Evolutionary conservation across 2,113 vertebrate species (phyloP), one percentile per base, ranked within the genome.

Genomic region (Myotis davidii): DNA sequence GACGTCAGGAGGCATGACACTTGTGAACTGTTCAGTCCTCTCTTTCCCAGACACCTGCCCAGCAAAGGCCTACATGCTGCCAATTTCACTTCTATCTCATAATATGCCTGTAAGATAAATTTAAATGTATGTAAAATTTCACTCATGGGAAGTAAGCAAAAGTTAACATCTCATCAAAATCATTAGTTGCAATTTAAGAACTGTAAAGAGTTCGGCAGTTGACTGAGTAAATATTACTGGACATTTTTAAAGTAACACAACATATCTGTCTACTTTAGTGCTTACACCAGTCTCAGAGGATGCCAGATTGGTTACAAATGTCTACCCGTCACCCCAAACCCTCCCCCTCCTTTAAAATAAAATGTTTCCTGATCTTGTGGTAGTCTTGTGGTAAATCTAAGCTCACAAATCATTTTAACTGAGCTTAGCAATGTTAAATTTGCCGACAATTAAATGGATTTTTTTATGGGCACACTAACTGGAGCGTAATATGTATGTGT

Each of bases 1-100:
- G 98, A 98, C 97, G 98, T 96, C 98, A 98, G 98, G 98, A 99
- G 98, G 99, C 99, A 99, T 99, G 99, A 99, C 99, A 99, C 98
- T 98, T 99, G 99, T 99, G 99, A 99, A 98, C 98, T 98, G 98
- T 98, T 98, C 95, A 98, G 98, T 98, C 94, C 87, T 98, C 93
- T 88, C 76, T 95, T 83, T 83, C 93, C 94, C 85, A 77, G 89
- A 97, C 48, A 95, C 77, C 95, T 1, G 90, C 97, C 96, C 91
- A 98, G 97, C 97, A 97, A 97, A 97, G 79, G 85, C 65, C 85
- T 95, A 86, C 85, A 82, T 39, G 95, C 95, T 97, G 96, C 97
- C 94, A 96, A 89, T 91, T 85, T 78, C 48, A 73, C 87, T 84
- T 96, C n/a, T 97, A 89, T 96, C 86, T 74, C 72, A 76, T 79